Conservation (phyloP, 2,888 invertebrate species). For the Priocnemis perturbator region DNA sequence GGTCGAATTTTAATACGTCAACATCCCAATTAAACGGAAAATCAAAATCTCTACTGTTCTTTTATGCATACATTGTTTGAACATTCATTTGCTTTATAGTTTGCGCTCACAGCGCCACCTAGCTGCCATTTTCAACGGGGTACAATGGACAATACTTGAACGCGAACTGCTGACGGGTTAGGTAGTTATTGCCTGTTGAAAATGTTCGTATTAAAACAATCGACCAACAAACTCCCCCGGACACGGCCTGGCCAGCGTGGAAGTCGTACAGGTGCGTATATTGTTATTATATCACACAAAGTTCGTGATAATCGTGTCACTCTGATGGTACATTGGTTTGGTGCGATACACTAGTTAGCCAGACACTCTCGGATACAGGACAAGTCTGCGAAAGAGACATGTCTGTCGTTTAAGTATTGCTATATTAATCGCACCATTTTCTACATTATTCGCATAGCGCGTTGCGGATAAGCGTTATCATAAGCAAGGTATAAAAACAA, state of each 20-base stretch:
- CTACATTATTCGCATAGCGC: conserved; percentile 31
- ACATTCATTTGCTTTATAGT: too few relatives aligned
- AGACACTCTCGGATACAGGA: conserved; percentile 43
- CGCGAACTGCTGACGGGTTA: not conserved
- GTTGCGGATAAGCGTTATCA: conserved; percentile 20
- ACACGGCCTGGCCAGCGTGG: conserved; percentile 15
- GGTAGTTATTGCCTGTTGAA: conserved; percentile 24
- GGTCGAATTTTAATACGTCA: too few relatives aligned
- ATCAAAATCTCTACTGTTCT: too few relatives aligned
- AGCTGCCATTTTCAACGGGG: too few relatives aligned
- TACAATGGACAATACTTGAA: too few relatives aligned
- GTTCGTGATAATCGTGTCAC: conserved; percentile 34
- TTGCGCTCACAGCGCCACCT: too few relatives aligned
- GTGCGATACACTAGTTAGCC: conserved; percentile 40
- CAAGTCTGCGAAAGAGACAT: conserved; percentile 51
- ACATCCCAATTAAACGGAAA: too few relatives aligned
- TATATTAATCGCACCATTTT: conserved; percentile 36
- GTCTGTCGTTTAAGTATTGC: conserved; percentile 41
- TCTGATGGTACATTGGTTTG: conserved; percentile 30
- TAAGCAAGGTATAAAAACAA: not conserved
- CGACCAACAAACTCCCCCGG: conserved; percentile 15
- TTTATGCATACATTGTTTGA: too few relatives aligned
- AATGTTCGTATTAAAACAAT: conserved; percentile 35
- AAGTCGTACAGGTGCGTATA: conserved; percentile 23
- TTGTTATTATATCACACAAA: conserved; percentile 51